phyloP scores from a whole-genome alignment of 1,140 invertebrate species.

The Scaptomyza montana region DNA sequence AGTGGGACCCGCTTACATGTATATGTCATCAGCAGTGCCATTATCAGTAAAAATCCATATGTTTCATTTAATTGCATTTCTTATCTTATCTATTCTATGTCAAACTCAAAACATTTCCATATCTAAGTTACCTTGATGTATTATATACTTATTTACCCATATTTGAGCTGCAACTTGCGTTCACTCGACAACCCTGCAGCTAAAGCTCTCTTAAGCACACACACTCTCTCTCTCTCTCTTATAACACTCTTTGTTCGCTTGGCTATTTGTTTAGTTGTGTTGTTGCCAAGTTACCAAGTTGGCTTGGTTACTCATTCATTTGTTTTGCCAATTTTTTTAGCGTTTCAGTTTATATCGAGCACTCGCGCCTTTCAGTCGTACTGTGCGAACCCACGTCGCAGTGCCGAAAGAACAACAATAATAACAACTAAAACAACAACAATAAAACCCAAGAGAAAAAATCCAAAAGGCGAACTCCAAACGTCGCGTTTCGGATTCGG shows the following conservation, averaged over 20 bases:
- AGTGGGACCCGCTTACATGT: too few species aligned
- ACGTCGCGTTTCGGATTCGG: constrained; percentile 41
- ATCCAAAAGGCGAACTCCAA: constrained; percentile 35
- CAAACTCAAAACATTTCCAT: neutral
- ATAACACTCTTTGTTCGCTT: constrained; percentile 5
- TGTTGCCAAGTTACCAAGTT: constrained; percentile 76
- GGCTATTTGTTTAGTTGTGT: constrained; percentile 52
- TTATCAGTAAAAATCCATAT: too few species aligned
- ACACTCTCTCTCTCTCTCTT: neutral
- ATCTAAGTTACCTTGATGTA: constrained; percentile 16
- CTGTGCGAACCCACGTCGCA: constrained; percentile 28
- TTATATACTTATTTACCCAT: constrained; percentile 21
- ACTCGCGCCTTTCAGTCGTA: constrained; percentile 59
- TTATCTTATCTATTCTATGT: constrained; percentile 25
- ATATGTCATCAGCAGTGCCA: too few species aligned
- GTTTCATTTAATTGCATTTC: constrained; percentile 2
- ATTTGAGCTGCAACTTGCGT: constrained; percentile 16
- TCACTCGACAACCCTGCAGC: constrained; percentile 39
- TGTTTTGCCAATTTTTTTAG: constrained; percentile 81
- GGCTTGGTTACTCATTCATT: constrained; percentile 81
- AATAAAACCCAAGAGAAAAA: constrained; percentile 22
- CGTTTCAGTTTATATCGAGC: constrained; percentile 75
- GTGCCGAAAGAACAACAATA: constrained; percentile 5
- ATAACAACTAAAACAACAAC: constrained; percentile 13
- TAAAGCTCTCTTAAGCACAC: constrained; percentile 23